Evolutionary conservation across 2,888 invertebrate genomes (phyloP), one percentile per base, ranked within the genome.

Genomic region (Cerastis leucographa): DNA sequence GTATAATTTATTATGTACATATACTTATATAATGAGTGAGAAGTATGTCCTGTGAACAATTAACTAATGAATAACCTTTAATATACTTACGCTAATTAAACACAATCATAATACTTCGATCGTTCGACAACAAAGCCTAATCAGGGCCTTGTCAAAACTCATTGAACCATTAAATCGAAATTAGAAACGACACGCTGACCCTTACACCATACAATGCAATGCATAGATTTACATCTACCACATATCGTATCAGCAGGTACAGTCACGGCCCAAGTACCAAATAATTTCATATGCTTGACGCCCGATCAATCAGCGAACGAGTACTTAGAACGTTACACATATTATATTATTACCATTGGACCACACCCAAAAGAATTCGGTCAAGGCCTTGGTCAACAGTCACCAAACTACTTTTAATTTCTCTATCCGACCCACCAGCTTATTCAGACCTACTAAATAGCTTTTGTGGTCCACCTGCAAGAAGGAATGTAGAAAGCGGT

Each of bases 331-430:
- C 65, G 76, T 83, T 88, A 87, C 85, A 85, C 79, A 87, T 80
- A 80, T 82, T 71, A 85, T 70, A 75, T 59, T 75, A 71, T 69
- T 78, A 59, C 67, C 68, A 85, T 72, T 83, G 84, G 85, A 92
- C 94, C 92, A 89, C 94, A 88, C 93, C 92, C 89, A 88, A 88
- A 85, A 82, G 73, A 88, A 92, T 81, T 91, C 88, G 95, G 95
- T 91, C 95, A 95, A 95, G 95, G 95, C 92, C 92, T 85, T 87
- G 85, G 86, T 86, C 83, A 84, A 85, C 74, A 82, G 86, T 85
- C 81, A 90, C 89, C 89, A 89, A 88, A 91, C 93, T 88, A 92
- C 93, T 92, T 92, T 92, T 91, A 90, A 91, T 89, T 89, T 89
- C 88, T 87, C 80, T 82, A 78, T n/a, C 40, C 40, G 11, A 66